Conservation (phyloP, 1,140 invertebrate species). For the Polypedilum vanderplanki region DNA sequence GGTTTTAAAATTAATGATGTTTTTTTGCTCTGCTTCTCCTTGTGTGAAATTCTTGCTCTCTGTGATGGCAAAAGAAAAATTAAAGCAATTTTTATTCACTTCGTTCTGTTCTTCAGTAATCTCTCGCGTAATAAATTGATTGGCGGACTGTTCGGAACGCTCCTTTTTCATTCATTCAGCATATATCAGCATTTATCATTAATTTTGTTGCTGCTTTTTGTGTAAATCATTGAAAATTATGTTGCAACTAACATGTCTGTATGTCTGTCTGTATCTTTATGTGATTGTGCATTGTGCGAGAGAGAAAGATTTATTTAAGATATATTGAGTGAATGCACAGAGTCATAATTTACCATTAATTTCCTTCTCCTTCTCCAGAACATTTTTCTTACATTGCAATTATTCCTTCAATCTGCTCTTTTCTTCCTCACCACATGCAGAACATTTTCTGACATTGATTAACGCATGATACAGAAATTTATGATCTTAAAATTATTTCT, state of each 20-base stretch:
- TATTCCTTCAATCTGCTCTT: constrained; percentile 7
- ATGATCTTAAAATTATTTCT: too few relatives aligned
- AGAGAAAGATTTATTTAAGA: too few relatives aligned
- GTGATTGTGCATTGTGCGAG: too few relatives aligned
- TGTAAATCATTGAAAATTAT: constrained; percentile 26
- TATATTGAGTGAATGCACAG: too few relatives aligned
- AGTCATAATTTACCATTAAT: background rate
- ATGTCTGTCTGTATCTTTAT: too few relatives aligned
- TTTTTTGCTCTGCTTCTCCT: background rate
- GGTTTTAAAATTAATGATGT: constrained; percentile 8
- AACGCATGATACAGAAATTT: too few relatives aligned
- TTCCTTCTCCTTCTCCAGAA: background rate
- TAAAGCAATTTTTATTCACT: constrained; percentile 26
- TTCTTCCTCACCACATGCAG: background rate
- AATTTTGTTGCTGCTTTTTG: background rate
- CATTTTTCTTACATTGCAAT: background rate
- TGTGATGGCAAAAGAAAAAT: constrained; percentile 22
- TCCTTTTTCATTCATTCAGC: constrained; percentile 8
- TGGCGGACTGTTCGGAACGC: constrained; percentile 21
- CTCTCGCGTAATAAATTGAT: constrained; percentile 22
- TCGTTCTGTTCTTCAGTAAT: background rate
- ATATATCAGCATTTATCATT: background rate
- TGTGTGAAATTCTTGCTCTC: too few relatives aligned
- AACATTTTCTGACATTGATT: background rate
- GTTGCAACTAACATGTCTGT: background rate